Conservation (phyloP, 2,113 vertebrate species). For the Corvus moneduloides region DNA sequence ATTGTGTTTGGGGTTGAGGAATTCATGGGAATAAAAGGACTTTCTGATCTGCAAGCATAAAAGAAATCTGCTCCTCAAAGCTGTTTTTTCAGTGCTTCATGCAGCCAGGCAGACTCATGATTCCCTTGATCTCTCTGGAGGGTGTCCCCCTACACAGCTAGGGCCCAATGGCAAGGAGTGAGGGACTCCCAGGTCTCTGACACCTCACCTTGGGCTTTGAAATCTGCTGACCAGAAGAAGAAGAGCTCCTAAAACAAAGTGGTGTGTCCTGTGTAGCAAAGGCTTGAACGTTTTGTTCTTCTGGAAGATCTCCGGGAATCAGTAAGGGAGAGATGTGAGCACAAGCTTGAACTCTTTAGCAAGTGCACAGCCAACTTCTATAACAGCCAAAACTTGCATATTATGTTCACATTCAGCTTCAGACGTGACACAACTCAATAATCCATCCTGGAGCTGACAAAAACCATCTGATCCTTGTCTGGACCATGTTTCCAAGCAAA, state of each 20-base stretch:
- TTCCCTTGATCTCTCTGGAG: background rate
- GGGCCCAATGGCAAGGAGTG: background rate
- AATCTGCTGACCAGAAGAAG: background rate
- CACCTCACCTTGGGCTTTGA: background rate
- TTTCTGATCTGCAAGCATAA: background rate
- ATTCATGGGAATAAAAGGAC: background rate
- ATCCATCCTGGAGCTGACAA: conserved; percentile 8
- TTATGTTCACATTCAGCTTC: conserved; percentile 16
- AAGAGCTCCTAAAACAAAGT: background rate
- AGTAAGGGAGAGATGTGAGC: background rate
- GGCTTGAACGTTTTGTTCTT: background rate
- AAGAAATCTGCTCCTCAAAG: background rate
- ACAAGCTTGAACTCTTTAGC: background rate
- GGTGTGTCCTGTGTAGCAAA: background rate
- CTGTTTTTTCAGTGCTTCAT: background rate
- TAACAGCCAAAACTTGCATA: background rate
- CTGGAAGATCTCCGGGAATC: background rate
- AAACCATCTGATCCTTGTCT: conserved; percentile 37
- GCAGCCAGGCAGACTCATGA: background rate
- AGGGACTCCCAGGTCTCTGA: background rate
- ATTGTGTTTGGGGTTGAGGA: background rate
- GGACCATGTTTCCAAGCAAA: conserved; percentile 23
- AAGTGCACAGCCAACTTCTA: background rate
- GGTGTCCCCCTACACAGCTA: background rate
- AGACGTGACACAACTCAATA: background rate